Conservation (phyloP, 1,140 invertebrate genomes). For the Formica exsecta region DNA sequence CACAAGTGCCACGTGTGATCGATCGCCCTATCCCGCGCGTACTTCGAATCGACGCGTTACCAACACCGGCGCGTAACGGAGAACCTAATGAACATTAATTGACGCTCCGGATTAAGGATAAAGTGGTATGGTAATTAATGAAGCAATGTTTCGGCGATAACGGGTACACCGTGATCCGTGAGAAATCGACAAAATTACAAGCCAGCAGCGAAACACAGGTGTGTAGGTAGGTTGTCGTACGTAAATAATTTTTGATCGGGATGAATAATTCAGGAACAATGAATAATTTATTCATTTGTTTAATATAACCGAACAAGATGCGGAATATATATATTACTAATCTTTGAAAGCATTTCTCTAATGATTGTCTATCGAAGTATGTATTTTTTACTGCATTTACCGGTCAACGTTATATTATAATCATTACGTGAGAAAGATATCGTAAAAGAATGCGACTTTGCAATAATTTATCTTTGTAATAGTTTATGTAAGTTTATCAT, state of each 20-base stretch:
- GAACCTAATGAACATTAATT: conserved; percentile 51
- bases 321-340: not conserved
- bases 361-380: not conserved
- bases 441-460: not conserved
- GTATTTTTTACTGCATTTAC: too few species aligned
- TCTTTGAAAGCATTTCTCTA: not conserved
- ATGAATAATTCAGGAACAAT: conserved; percentile 5
- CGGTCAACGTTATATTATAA: too few species aligned
- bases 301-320: not conserved
- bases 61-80: not conserved
- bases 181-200: conserved; percentile 4
- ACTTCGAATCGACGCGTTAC: conserved; percentile 30
- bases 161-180: not conserved
- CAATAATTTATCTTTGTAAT: not conserved
- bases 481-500: too few species aligned
- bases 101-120: conserved; percentile 47
- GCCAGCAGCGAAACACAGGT: not conserved
- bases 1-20: conserved; percentile 74
- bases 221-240: not conserved
- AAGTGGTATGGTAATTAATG: conserved; percentile 46
- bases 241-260: not conserved
- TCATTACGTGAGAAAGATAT: not conserved
- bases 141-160: conserved; percentile 9
- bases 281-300: not conserved
- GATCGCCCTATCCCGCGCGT: conserved; percentile 63